Evolutionary conservation across 2,888 invertebrate species (phyloP).

Genomic region (Stomorhina lunata): DNA sequence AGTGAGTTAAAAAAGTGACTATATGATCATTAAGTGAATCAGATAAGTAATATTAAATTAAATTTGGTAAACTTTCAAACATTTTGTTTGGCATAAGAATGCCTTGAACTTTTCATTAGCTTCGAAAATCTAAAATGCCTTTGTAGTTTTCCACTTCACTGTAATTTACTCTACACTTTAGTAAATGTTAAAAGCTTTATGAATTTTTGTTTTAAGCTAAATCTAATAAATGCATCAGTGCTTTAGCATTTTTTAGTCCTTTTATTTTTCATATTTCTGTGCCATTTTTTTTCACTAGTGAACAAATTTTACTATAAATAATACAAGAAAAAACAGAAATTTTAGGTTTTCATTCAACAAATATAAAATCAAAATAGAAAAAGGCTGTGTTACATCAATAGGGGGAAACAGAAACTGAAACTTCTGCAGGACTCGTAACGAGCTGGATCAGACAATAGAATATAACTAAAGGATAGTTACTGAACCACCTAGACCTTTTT

Average conservation of each 20-base stretch:
- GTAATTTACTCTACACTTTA: neutral
- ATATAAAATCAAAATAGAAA: neutral
- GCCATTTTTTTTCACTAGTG: constrained; percentile 29
- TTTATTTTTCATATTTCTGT: constrained; percentile 27
- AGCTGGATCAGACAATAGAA: too few species aligned
- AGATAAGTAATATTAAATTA: neutral
- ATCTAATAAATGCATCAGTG: constrained; percentile 58
- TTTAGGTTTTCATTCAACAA: neutral
- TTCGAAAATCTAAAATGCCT: too few species aligned
- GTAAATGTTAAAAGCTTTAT: constrained; percentile 39
- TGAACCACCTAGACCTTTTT: too few species aligned
- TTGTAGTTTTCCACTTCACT: neutral
- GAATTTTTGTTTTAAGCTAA: constrained; percentile 47
- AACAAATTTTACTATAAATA: constrained; percentile 3
- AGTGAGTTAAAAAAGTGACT: neutral
- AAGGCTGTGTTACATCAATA: neutral
- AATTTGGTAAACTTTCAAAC: too few species aligned
- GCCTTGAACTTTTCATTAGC: too few species aligned
- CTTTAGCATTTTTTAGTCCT: constrained; percentile 21
- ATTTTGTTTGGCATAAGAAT: too few species aligned
- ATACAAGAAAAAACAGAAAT: neutral
- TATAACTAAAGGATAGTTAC: too few species aligned
- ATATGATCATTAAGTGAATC: neutral
- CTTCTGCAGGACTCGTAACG: too few species aligned
- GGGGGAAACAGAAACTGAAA: neutral